These are phyloP conservation scores for Drosophila hamatofila DNA, from an alignment of 2,888 invertebrate species.

Conservation along the genomic window DNA sequence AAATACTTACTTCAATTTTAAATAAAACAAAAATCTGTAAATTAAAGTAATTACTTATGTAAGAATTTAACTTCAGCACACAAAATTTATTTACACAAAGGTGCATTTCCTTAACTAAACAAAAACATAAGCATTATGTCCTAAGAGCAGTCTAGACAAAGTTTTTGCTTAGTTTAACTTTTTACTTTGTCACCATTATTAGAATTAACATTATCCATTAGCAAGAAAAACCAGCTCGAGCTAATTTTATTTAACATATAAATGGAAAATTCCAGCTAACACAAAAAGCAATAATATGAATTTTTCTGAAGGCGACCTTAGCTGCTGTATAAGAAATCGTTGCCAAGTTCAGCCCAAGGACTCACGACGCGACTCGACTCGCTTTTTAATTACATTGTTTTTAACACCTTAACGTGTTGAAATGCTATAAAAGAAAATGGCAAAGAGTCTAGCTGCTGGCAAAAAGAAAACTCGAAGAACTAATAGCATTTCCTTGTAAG, in stretches of 20 bases:
- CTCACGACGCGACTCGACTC: constrained; percentile 26
- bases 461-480: constrained; percentile 3
- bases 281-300: constrained; percentile 1
- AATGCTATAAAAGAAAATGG: constrained; percentile 48
- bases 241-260: neutral
- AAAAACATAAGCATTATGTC: no score
- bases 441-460: constrained; percentile 3
- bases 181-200: neutral
- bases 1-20: no score
- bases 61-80: no score
- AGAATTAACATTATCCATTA: neutral
- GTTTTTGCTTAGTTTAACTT: neutral
- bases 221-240: neutral
- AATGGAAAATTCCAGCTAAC: neutral
- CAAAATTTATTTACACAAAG: no score
- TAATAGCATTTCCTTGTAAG: neutral
- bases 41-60: no score
- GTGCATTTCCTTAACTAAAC: no score
- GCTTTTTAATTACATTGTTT: constrained; percentile 69
- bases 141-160: no score
- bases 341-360: constrained; percentile 15
- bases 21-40: no score
- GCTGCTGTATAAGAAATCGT: constrained; percentile 13
- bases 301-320: neutral
- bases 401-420: constrained; percentile 70